A percentile compares a stretch with the other conserved stretches of the same genome.
Conservation (phyloP, 2,797 vertebrate species). For the Falco berigora region DNA sequence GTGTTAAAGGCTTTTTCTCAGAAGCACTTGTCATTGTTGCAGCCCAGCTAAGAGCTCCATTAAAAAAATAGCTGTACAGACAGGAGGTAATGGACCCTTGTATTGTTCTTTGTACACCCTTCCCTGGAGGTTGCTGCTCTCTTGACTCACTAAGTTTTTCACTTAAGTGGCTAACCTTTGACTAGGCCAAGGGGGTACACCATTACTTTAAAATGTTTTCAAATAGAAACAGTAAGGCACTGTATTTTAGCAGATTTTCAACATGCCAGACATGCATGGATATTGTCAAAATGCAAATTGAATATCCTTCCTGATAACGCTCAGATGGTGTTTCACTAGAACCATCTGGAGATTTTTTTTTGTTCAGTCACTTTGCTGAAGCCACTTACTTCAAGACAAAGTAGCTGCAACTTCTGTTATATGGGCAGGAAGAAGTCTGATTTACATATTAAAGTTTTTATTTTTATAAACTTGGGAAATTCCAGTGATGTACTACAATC, state of each 20-base stretch:
- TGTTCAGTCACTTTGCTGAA: constrained; percentile 70
- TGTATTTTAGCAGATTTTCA: constrained; percentile 27
- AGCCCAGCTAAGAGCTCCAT: background rate
- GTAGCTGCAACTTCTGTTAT: constrained; percentile 75
- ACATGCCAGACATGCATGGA: background rate
- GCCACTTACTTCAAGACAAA: constrained; percentile 81
- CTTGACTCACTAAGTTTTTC: background rate
- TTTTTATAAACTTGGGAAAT: constrained; percentile 65
- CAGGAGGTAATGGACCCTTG: background rate
- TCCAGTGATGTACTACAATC: constrained; percentile 70
- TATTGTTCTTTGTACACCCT: background rate
- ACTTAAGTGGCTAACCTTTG: background rate
- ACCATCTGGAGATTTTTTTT: constrained; percentile 76
- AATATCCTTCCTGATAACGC: constrained; percentile 50
- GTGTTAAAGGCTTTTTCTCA: background rate
- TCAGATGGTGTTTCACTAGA: constrained; percentile 73
- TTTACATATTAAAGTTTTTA: constrained; percentile 59
- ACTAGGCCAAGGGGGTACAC: background rate
- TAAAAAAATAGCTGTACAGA: background rate
- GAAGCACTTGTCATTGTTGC: background rate
- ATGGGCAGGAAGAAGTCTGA: constrained; percentile 58
- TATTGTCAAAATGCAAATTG: constrained; percentile 54
- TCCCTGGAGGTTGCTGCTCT: background rate
- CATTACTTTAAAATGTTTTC: background rate
- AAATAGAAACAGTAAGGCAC: background rate